These are phyloP conservation scores for Sminthurides aquaticus DNA, from an alignment of 2,888 invertebrate species.

Conservation along the genomic window DNA sequence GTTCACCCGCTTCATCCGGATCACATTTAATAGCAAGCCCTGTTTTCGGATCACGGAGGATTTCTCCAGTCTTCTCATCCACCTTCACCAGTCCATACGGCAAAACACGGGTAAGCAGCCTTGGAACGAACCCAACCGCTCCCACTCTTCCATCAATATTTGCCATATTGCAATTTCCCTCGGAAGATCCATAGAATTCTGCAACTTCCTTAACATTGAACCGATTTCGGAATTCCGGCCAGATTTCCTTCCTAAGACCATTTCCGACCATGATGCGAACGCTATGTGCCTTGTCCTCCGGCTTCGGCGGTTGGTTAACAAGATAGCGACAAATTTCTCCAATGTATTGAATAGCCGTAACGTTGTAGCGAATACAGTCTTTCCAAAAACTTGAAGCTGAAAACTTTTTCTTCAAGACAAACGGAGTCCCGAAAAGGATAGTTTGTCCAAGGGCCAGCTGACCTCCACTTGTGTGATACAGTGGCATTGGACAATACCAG, in stretches of 20 bases:
- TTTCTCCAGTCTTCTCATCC: constrained; percentile 65
- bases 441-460: constrained; percentile 49
- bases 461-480: constrained; percentile 56
- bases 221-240: constrained; percentile 78
- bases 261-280: constrained; percentile 82
- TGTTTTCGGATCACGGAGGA: constrained; percentile 64
- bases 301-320: constrained; percentile 63
- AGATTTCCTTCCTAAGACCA: constrained; percentile 87
- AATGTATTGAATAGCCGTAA: constrained; percentile 48
- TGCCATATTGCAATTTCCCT: constrained; percentile 93
- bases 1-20: constrained; percentile 78
- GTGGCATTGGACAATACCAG: constrained; percentile 57
- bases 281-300: constrained; percentile 63
- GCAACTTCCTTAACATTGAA: constrained; percentile 75
- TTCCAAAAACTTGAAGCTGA: constrained; percentile 55
- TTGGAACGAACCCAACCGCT: constrained; percentile 77
- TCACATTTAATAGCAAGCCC: constrained; percentile 70
- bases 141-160: constrained; percentile 87
- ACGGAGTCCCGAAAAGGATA: constrained; percentile 48
- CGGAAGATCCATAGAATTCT: constrained; percentile 95
- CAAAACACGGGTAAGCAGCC: background rate
- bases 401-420: constrained; percentile 52
- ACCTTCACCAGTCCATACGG: constrained; percentile 15
- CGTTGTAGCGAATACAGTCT: constrained; percentile 52
- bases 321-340: constrained; percentile 48